A percentile compares a stretch with the other conserved stretches of the same genome.
Conservation (phyloP, 1,140 invertebrate genomes). For the Drosophila paulistorum region DNA sequence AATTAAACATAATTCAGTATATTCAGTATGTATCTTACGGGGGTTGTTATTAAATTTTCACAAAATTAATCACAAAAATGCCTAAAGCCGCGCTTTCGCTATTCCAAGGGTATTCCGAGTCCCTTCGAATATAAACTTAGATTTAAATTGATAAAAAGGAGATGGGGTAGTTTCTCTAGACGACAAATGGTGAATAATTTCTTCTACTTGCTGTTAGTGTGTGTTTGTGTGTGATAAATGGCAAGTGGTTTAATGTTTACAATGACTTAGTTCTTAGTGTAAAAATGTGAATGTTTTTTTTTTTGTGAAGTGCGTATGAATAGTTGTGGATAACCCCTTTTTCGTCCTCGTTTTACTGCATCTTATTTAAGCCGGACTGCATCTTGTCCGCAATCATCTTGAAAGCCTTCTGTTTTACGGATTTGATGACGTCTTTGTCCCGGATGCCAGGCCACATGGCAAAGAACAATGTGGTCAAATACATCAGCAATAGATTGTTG, state of each 20-base stretch:
- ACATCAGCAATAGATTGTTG: constrained; percentile 92
- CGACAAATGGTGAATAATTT: constrained; percentile 45
- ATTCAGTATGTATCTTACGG: constrained; percentile 57
- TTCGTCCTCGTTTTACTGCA: constrained; percentile 47
- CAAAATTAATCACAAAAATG: constrained; percentile 74
- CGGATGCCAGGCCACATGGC: constrained; percentile 85
- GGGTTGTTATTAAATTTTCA: constrained; percentile 70
- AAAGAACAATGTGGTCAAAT: constrained; percentile 85
- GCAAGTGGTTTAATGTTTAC: constrained; percentile 47
- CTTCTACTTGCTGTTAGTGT: constrained; percentile 22
- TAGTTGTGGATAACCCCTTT: constrained; percentile 18
- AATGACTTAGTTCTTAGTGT: constrained; percentile 60
- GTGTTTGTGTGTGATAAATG: constrained; percentile 44
- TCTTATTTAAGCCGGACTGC: constrained; percentile 63
- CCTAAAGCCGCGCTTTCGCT: constrained; percentile 37
- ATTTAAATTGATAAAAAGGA: constrained; percentile 27
- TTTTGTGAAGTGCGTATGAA: constrained; percentile 40
- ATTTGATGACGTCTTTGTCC: constrained; percentile 78
- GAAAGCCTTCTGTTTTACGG: constrained; percentile 57
- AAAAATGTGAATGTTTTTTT: constrained; percentile 16
- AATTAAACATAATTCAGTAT: constrained; percentile 66
- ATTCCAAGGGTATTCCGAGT: too few relatives aligned
- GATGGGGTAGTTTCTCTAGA: constrained; percentile 12
- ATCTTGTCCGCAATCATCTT: constrained; percentile 62
- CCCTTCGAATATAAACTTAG: too few relatives aligned